phyloP scores from a whole-genome alignment of 2,797 vertebrate species.

The Megaceryle alcyon region DNA sequence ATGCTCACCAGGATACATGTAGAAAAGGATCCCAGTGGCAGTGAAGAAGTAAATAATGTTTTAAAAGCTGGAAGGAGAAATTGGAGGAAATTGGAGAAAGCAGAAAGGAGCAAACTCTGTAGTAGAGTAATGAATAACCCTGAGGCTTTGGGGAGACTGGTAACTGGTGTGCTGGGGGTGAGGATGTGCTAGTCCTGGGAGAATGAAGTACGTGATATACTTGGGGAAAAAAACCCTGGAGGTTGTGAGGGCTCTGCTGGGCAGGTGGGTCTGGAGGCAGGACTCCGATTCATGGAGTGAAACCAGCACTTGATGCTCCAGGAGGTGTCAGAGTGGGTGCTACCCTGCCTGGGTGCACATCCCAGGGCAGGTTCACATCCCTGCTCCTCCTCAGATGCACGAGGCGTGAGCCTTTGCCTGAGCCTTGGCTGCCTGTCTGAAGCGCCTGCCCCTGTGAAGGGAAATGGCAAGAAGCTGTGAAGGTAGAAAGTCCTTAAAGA shows the following conservation, averaged over 20 bases:
- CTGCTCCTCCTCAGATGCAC: background rate
- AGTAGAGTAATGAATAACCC: background rate
- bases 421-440: background rate
- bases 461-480: background rate
- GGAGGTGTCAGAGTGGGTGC: fast-evolving
- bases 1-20: background rate
- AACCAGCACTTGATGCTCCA: fast-evolving
- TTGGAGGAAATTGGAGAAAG: background rate
- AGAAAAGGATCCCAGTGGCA: background rate
- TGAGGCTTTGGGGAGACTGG: background rate
- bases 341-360: fast-evolving
- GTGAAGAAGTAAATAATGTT: background rate
- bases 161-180: background rate
- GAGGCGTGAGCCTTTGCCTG: background rate
- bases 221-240: background rate
- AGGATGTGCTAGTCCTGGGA: fast-evolving
- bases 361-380: fast-evolving
- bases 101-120: background rate
- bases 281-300: fast-evolving
- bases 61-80: background rate
- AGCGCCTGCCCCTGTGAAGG: background rate
- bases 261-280: background rate
- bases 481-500: background rate
- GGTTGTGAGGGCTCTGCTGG: background rate
- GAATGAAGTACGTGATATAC: fast-evolving